Evolutionary conservation across 2,113 vertebrate genomes (phyloP).

Genomic region (Vidua chalybeata): DNA sequence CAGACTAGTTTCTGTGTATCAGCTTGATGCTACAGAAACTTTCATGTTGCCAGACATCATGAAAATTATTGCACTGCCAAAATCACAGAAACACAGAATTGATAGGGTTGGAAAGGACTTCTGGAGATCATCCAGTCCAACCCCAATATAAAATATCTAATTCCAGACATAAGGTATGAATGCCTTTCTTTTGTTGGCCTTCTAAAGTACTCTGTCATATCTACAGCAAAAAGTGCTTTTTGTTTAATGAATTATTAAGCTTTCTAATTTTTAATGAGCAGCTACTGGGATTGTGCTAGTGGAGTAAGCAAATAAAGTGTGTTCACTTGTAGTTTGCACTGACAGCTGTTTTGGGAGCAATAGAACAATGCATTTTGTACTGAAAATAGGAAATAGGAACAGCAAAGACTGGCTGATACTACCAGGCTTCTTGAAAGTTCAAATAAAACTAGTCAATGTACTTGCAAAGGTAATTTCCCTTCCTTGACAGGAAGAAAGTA

Average conservation of each 20-base stretch:
- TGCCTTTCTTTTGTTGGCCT: not conserved
- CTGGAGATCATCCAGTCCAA: not conserved
- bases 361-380: slow-evolving; percentile 6
- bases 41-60: not conserved
- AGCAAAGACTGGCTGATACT: not conserved
- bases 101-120: not conserved
- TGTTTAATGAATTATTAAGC: slow-evolving; percentile 28
- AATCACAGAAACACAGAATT: not conserved
- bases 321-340: not conserved
- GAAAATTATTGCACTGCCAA: not conserved
- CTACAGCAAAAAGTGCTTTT: not conserved
- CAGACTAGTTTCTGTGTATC: not conserved
- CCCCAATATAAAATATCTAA: not conserved
- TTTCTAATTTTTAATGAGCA: slow-evolving; percentile 17
- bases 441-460: not conserved
- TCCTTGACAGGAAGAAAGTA: not conserved
- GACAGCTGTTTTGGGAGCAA: slow-evolving; percentile 26
- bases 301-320: slow-evolving; percentile 11
- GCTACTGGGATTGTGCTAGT: not conserved
- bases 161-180: not conserved
- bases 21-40: not conserved
- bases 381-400: slow-evolving; percentile 10
- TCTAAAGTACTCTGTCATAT: not conserved
- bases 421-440: not conserved
- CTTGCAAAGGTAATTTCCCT: not conserved